Conservation (phyloP, 1,140 invertebrate species). For the Leptopilina clavipes region DNA sequence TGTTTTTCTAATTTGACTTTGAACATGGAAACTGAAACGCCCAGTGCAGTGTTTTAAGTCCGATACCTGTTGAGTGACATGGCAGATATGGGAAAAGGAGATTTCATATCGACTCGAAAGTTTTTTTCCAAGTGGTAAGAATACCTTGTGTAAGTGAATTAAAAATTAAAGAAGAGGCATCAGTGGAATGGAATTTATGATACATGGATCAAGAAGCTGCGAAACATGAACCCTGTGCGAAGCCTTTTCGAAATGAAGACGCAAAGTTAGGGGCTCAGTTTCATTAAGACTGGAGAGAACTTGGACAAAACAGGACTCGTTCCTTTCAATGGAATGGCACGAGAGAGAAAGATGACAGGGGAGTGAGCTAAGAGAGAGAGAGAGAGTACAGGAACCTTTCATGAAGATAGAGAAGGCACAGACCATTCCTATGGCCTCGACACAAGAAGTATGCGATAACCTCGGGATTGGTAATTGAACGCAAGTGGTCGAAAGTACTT, state of each 20-base stretch:
- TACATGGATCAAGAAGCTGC: not conserved
- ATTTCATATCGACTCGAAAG: not conserved
- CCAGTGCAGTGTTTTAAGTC: conserved; percentile 3
- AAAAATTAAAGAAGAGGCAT: not conserved
- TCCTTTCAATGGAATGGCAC: conserved; percentile 20
- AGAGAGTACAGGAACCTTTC: not conserved
- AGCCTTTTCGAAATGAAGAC: conserved; percentile 13
- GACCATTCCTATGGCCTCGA: conserved; percentile 62
- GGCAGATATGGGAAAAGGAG: not conserved
- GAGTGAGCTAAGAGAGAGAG: not conserved
- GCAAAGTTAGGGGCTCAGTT: conserved; percentile 1
- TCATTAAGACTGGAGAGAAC: conserved; percentile 42
- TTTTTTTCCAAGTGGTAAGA: not conserved
- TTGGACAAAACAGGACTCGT: conserved; percentile 43
- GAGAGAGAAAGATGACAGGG: conserved; percentile 21
- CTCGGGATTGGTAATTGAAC: conserved; percentile 67
- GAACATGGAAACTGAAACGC: not conserved
- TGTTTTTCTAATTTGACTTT: too few relatives aligned
- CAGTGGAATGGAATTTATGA: not conserved
- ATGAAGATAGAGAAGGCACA: conserved; percentile 37
- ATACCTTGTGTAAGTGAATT: not conserved
- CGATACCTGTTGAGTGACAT: conserved; percentile 25
- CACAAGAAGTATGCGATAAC: conserved; percentile 61
- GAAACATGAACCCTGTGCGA: not conserved
- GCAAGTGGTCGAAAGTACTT: conserved; percentile 69